phyloP scores from a whole-genome alignment of 2,113 vertebrate genomes.

The Oxyura jamaicensis region DNA sequence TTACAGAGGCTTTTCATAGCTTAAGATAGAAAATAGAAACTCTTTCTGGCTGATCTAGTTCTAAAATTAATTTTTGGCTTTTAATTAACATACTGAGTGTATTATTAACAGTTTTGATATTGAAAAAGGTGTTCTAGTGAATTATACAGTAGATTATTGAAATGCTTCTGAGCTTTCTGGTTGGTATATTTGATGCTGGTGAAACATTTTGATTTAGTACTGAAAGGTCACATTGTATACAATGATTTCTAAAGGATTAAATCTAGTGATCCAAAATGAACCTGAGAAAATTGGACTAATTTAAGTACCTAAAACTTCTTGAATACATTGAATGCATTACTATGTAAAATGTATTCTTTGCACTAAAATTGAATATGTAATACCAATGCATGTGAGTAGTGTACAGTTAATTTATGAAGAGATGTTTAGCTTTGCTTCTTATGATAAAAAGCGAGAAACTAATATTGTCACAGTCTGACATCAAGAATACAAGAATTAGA shows the following conservation, averaged over 20 bases:
- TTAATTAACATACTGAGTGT: neutral
- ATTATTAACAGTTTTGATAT: neutral
- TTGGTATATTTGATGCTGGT: neutral
- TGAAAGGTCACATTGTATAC: neutral
- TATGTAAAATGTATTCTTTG: neutral
- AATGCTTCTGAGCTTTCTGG: neutral
- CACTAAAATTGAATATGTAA: neutral
- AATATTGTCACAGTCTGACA: neutral
- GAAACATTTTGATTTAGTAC: neutral
- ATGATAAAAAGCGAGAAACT: neutral
- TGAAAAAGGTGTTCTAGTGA: neutral
- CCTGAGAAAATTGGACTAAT: neutral
- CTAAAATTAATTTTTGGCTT: neutral
- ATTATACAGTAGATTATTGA: neutral
- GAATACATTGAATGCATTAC: neutral
- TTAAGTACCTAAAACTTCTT: neutral
- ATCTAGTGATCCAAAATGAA: neutral
- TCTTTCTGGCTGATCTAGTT: neutral
- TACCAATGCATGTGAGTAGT: slow-evolving; percentile 4
- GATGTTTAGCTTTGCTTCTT: neutral
- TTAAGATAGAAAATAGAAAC: neutral
- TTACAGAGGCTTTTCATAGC: neutral
- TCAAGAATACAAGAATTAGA: neutral
- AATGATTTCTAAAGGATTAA: neutral
- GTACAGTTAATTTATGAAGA: slow-evolving; percentile 49